Evolutionary conservation across 2,797 vertebrate species (phyloP).

Genomic region (Graptemys geographica): DNA sequence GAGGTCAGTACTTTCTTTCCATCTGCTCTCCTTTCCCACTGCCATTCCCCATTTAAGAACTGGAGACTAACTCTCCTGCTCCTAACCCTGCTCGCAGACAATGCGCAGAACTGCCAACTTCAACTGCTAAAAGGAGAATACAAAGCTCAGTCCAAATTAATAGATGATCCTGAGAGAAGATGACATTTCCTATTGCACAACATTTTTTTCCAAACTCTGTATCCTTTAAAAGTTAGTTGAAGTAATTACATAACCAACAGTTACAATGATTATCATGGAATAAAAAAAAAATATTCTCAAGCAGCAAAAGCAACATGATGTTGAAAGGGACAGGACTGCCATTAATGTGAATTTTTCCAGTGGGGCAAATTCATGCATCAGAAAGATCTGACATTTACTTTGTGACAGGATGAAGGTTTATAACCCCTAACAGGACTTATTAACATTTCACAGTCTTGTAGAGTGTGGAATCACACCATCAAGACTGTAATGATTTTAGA

Average conservation of each 20-base stretch:
- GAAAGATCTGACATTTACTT: neutral
- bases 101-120: neutral
- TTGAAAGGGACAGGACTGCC: neutral
- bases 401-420: accelerated
- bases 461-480: neutral
- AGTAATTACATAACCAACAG: neutral
- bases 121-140: slow-evolving; percentile 5
- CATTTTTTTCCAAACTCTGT: neutral
- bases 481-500: neutral
- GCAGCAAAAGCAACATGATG: neutral
- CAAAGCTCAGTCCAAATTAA: neutral
- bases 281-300: neutral
- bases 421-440: accelerated
- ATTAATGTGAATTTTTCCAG: accelerated
- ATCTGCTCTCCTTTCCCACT: neutral
- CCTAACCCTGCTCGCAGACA: neutral
- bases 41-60: slow-evolving; percentile 5
- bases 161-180: neutral
- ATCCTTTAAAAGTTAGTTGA: neutral
- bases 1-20: neutral
- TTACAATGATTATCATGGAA: neutral
- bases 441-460: neutral
- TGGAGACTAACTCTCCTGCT: neutral
- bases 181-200: neutral
- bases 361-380: neutral